A percentile compares a stretch with the other conserved stretches of the same genome.
phyloP scores from a whole-genome alignment of 2,797 vertebrate genomes.

The Premnoplex brunnescens region DNA sequence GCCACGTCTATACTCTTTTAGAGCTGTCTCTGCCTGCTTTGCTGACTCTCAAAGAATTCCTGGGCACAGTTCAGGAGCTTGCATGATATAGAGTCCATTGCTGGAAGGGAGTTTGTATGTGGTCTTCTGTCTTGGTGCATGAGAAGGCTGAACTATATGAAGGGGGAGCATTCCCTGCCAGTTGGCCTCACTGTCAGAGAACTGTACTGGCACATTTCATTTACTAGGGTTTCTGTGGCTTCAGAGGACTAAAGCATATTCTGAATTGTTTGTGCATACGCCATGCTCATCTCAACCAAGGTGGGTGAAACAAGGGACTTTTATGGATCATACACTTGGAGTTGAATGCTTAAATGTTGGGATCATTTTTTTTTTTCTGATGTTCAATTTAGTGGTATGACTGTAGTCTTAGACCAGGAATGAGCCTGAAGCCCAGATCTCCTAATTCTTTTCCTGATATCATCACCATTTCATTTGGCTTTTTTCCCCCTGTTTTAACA shows the following conservation, averaged over 20 bases:
- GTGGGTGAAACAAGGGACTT: background rate
- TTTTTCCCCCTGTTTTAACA: background rate
- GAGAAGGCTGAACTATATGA: background rate
- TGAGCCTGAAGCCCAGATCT: background rate
- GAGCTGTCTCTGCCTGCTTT: background rate
- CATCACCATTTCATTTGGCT: background rate
- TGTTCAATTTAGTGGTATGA: background rate
- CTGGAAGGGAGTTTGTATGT: background rate
- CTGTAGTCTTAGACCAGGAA: background rate
- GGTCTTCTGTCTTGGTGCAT: background rate
- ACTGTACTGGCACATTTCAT: background rate
- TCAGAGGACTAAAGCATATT: background rate
- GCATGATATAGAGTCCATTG: background rate
- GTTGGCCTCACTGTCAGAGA: background rate
- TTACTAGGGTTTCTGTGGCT: background rate
- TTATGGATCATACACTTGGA: background rate
- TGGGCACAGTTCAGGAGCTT: background rate
- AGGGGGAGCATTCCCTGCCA: background rate
- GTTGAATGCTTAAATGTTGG: background rate
- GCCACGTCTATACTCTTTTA: background rate
- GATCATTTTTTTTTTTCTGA: background rate
- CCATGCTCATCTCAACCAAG: background rate
- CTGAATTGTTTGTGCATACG: background rate
- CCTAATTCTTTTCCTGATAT: background rate
- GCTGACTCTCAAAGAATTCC: background rate